These are phyloP conservation scores for Luscinia luscinia DNA, from an alignment of 2,797 vertebrate species.

Conservation along the genomic window DNA sequence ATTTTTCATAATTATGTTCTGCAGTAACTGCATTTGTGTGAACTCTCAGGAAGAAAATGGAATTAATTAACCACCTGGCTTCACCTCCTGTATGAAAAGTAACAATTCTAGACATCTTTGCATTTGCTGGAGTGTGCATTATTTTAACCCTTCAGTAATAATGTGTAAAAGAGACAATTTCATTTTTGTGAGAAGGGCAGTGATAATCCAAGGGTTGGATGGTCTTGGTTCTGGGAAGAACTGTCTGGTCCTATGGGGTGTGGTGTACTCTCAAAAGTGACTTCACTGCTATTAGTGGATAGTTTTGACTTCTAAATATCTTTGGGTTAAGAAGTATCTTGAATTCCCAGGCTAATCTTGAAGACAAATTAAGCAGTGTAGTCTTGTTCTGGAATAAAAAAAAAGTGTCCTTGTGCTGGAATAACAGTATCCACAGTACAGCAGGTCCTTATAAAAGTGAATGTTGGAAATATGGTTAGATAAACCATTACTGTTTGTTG, in stretches of 20 bases:
- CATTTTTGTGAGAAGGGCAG: background rate
- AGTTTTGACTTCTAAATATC: background rate
- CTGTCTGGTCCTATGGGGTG: background rate
- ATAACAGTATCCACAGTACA: background rate
- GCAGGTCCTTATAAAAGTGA: background rate
- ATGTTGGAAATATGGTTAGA: background rate
- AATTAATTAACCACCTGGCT: conserved; percentile 78
- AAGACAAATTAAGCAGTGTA: background rate
- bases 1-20: conserved; percentile 72
- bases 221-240: background rate
- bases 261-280: background rate
- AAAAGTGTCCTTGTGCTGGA: background rate
- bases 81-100: conserved; percentile 51
- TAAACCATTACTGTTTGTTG: background rate
- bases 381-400: background rate
- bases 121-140: conserved; percentile 32
- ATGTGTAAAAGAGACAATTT: background rate
- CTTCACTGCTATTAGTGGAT: background rate
- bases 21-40: conserved; percentile 68
- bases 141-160: conserved; percentile 45
- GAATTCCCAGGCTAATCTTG: background rate
- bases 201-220: background rate
- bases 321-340: background rate
- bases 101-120: conserved; percentile 23
- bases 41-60: conserved; percentile 67